Evolutionary conservation across 2,113 vertebrate genomes (phyloP), one percentile per base, ranked within the genome.

Genomic region (Sebastes schlegelii): DNA sequence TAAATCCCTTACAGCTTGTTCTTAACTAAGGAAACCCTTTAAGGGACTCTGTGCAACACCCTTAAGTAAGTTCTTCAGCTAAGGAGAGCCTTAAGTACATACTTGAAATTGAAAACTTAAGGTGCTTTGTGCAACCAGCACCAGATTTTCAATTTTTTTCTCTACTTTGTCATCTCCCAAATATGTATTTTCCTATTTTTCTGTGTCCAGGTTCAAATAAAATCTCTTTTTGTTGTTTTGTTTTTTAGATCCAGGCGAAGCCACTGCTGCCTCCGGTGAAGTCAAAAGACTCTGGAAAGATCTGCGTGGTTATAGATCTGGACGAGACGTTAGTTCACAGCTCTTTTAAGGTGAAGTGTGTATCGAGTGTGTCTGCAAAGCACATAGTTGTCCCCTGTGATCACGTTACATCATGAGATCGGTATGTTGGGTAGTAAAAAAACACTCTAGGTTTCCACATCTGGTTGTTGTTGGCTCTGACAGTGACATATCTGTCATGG

Each of bases 271-370:
- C 95, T 26, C 93, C 93, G 17, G 94, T 80, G 11, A 96, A 96
- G 92, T 95, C 95, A 64, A 96, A 96, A 94, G 95, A 96, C 71
- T 85, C 85, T 5, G 95, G 94, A 42, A 96, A 96, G 92, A 94
- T 96, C 92, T 96, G 96, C 42, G 95, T 96, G 87, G 95, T 96
- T 8, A 96, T 96, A 23, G 96, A 96, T 82, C 92, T 96, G 92
- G 96, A 96, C 49, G 96, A 96, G 93, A 96, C 96, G 4, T 84
- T 96, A 83, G 96, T 96, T 62, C 96, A 96, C 92, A 96, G 96
- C 89, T 96, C 96, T 45, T 96, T 96, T 64, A 96, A 96, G 95
- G 96, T 96, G 69, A 48, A 4, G n/a, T 6, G 5, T 13, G 52
- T 1, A 3, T n/a, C 26, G 1, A 73, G 6, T 46, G 10, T n/a